These are phyloP conservation scores for Beris morrisii DNA, from an alignment of 2,888 invertebrate species.

Conservation along the genomic window DNA sequence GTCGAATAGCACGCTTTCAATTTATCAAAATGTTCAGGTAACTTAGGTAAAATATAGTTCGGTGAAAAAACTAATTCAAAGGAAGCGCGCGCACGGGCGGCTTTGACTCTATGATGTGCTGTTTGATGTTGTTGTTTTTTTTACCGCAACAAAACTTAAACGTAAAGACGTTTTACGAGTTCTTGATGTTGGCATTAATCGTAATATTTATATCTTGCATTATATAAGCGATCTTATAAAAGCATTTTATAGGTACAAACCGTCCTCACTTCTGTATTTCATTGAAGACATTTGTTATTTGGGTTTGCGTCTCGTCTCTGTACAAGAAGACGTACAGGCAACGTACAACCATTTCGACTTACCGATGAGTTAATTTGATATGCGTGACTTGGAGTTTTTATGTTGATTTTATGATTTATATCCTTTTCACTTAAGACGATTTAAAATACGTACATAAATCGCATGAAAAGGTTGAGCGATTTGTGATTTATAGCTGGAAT, in stretches of 20 bases:
- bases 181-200: conserved; percentile 24
- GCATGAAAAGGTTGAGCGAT: not conserved
- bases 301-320: not conserved
- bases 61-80: conserved; percentile 9
- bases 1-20: conserved; percentile 27
- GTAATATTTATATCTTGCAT: conserved; percentile 19
- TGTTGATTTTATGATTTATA: conserved; percentile 34
- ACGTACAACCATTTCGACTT: conserved; percentile 24
- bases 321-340: too few species aligned
- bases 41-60: not conserved
- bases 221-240: not conserved
- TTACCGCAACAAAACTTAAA: not conserved
- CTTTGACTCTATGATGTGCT: not conserved
- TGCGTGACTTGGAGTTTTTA: conserved; percentile 32
- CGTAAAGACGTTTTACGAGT: conserved; percentile 4
- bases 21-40: conserved; percentile 23
- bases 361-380: conserved; percentile 34
- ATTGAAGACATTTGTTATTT: not conserved
- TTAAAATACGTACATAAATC: not conserved
- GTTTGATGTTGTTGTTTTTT: not conserved
- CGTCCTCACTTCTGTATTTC: conserved; percentile 29
- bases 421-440: not conserved
- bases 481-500: too few species aligned
- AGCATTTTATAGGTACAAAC: conserved; percentile 1
- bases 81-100: conserved; percentile 12